Conservation (phyloP, 2,797 vertebrate genomes). For the Cygnus olor region DNA sequence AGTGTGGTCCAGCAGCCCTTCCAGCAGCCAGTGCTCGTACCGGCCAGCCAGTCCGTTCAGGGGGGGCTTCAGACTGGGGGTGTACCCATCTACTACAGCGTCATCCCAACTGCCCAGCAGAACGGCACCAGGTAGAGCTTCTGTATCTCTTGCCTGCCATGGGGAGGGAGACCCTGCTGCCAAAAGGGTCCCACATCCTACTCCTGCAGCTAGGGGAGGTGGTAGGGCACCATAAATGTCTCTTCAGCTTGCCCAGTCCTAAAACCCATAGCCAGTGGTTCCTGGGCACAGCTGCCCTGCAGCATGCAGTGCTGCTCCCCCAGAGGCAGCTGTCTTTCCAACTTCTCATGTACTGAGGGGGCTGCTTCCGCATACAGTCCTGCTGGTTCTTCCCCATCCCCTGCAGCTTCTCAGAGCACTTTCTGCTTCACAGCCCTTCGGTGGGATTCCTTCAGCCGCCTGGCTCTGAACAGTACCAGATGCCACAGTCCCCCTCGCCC, state of each 20-base stretch:
- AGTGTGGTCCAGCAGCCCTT: conserved; percentile 94
- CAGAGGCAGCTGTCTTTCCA: not conserved
- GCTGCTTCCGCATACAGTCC: rapidly evolving
- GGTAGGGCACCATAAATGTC: not conserved
- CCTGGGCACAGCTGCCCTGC: not conserved
- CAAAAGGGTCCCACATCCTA: not conserved
- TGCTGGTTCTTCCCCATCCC: not conserved
- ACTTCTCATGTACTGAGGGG: not conserved
- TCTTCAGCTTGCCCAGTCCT: not conserved
- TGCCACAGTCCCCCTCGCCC: conserved; percentile 93
- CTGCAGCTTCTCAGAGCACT: not conserved
- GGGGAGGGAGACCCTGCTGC: not conserved
- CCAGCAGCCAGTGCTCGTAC: conserved; percentile 95
- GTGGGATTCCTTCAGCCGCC: conserved; percentile 94
- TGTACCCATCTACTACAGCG: conserved; percentile 94
- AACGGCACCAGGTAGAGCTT: conserved; percentile 90
- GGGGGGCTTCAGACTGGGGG: conserved; percentile 85
- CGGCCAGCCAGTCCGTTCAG: conserved; percentile 95
- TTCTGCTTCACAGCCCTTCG: conserved; percentile 83
- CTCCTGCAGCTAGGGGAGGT: not conserved
- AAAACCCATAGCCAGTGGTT: not conserved
- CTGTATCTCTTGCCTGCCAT: not conserved
- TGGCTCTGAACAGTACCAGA: conserved; percentile 94
- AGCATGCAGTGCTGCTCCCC: not conserved
- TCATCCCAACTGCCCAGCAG: conserved; percentile 94